Percentiles rank a stretch among this genome's conserved stretches.
Evolutionary conservation across 2,797 vertebrate species (phyloP).

Genomic region (Chiroxiphia lanceolata): DNA sequence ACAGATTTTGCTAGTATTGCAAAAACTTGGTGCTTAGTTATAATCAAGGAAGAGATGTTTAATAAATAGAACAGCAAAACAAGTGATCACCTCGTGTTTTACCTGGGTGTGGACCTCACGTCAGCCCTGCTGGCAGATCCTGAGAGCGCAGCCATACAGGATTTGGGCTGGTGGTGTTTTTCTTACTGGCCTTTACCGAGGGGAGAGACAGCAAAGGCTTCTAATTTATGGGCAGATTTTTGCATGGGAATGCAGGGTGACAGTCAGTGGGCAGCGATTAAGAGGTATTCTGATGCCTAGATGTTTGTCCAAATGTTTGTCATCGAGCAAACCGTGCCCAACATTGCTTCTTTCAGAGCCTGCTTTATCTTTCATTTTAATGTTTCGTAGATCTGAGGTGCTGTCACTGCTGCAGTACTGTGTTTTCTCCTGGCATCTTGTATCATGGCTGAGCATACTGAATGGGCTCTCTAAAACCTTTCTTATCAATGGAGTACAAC

Average conservation of each 20-base stretch:
- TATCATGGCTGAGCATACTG: slow-evolving; percentile 48
- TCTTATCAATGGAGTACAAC: slow-evolving; percentile 67
- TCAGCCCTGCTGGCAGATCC: slow-evolving; percentile 1
- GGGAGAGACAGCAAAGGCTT: background rate
- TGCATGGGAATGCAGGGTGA: background rate
- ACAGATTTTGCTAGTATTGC: slow-evolving; percentile 65
- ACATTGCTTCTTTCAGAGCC: slow-evolving; percentile 7
- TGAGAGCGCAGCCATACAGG: background rate
- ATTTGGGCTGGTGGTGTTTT: background rate
- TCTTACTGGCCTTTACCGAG: background rate
- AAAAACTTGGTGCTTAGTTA: slow-evolving; percentile 65
- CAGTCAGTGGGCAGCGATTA: background rate
- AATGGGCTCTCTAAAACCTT: slow-evolving; percentile 62
- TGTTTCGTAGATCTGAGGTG: background rate
- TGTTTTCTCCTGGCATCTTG: slow-evolving; percentile 34
- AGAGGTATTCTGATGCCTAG: background rate
- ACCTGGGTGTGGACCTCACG: background rate
- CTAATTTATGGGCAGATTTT: background rate
- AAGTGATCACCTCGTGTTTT: slow-evolving; percentile 19
- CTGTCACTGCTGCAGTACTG: background rate
- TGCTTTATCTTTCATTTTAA: slow-evolving; percentile 48
- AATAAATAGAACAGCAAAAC: slow-evolving; percentile 59
- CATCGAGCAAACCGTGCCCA: background rate
- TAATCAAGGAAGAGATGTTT: slow-evolving; percentile 64
- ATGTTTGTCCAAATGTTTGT: slow-evolving; percentile 2